Percentiles rank a stretch among this genome's conserved stretches.
These are phyloP conservation scores for Phylloscopus trochilus DNA, from an alignment of 2,113 vertebrate species.

Conservation along the genomic window DNA sequence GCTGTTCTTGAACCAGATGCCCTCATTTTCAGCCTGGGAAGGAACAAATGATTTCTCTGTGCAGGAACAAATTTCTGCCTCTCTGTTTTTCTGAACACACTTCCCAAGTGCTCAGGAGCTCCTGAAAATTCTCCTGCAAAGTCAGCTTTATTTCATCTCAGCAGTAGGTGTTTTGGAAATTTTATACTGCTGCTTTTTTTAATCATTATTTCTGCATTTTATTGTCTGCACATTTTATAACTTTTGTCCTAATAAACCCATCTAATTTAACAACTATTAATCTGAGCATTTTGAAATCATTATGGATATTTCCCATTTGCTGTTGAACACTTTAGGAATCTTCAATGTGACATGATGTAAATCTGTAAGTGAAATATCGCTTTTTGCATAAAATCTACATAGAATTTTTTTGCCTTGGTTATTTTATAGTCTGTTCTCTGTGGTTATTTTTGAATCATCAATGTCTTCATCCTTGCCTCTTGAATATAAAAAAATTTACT, in stretches of 20 bases:
- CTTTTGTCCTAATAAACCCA: background rate
- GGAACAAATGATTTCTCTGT: background rate
- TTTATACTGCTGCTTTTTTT: background rate
- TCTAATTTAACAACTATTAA: background rate
- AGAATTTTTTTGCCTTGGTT: background rate
- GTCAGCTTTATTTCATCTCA: background rate
- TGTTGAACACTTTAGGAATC: background rate
- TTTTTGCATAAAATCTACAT: background rate
- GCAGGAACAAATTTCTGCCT: background rate
- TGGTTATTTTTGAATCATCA: slow-evolving; percentile 27
- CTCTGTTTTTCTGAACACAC: background rate
- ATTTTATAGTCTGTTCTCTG: background rate
- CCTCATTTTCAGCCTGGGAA: background rate
- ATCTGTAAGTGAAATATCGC: slow-evolving; percentile 1
- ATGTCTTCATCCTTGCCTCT: background rate
- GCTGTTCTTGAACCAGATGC: background rate
- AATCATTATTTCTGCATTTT: background rate
- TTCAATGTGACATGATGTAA: background rate
- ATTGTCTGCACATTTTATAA: background rate
- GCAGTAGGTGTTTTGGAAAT: background rate
- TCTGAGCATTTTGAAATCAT: background rate
- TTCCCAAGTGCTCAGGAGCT: background rate
- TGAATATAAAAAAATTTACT: slow-evolving; percentile 25
- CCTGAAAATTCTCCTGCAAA: background rate
- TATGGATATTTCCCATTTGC: background rate